These are phyloP conservation scores for Carpatolechia fugitivella DNA, from an alignment of 2,888 invertebrate species.

Conservation along the genomic window DNA sequence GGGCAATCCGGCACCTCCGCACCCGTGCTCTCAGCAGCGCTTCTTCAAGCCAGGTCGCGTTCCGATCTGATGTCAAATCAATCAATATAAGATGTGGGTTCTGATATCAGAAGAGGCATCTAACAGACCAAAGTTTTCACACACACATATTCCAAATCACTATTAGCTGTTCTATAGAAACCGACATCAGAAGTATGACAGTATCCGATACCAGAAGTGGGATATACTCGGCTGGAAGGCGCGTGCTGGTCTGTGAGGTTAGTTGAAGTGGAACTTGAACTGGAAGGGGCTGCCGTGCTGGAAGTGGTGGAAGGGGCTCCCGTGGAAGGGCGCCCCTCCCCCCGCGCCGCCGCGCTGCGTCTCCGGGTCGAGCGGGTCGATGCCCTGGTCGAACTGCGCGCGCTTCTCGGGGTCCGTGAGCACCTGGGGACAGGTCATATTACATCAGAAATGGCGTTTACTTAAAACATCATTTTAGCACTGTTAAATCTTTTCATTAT, in stretches of 20 bases:
- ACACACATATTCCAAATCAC: too few relatives aligned
- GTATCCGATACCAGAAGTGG: too few relatives aligned
- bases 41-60: too few relatives aligned
- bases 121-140: too few relatives aligned
- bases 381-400: slow-evolving; percentile 94
- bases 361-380: slow-evolving; percentile 99
- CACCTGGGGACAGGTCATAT: slow-evolving; percentile 62
- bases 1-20: background rate
- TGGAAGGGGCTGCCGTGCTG: slow-evolving; percentile 94
- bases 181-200: background rate
- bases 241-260: slow-evolving; percentile 28
- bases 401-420: slow-evolving; percentile 94
- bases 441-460: too few relatives aligned
- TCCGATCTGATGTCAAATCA: too few relatives aligned
- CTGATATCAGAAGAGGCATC: too few relatives aligned
- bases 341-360: slow-evolving; percentile 95
- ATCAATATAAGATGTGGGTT: too few relatives aligned
- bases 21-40: too few relatives aligned
- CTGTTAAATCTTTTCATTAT: too few relatives aligned
- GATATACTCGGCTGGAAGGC: background rate
- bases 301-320: slow-evolving; percentile 91
- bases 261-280: slow-evolving; percentile 98
- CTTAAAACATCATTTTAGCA: too few relatives aligned
- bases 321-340: slow-evolving; percentile 68
- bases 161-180: background rate